Evolutionary conservation across 2,888 invertebrate species (phyloP), one percentile per base, ranked within the genome.

Genomic region (Cyaniris semiargus): DNA sequence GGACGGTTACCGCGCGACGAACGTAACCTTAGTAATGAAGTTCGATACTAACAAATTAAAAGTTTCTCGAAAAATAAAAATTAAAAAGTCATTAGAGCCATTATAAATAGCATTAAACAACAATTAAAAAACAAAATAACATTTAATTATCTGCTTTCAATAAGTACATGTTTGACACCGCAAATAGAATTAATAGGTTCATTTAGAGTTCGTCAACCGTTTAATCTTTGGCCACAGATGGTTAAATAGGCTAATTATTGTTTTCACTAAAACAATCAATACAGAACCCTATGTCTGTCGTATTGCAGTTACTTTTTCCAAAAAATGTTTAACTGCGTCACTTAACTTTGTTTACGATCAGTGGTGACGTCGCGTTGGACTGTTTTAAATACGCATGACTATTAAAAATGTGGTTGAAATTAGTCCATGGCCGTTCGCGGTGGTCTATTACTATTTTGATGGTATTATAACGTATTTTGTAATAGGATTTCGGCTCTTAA

Each of bases 181-280:
- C 15, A 18, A 66, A 27, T 66, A 27, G 66, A 66, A 66, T 60
- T 66, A 27, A 27, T 66, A 27, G 27, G 6, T 66, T 15, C 27
- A 60, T 27, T 60, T 27, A 15, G 21, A 66, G 66, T 66, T 66
- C 66, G 27, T 66, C 66, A 27, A 66, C 66, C 27, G 66, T 66
- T 66, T 27, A 66, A 66, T 66, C 66, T 27, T 66, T 27, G 13
- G 60, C 23, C 66, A 66, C 66, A 31, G 66, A 66, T 66, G 66
- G 27, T 31, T 7, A 44, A 48, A 48, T 38, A 74, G 74, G 48
- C 48, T 48, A 74, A 48, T 74, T 21, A 48, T 74, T 21, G 53
- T 27, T 74, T 53, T 48, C 13, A 6, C 44, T 15, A 74, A 74
- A 27, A 21, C 15, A 44, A 15, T 6, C 18, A 23, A 48, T 48